A percentile compares a stretch with the other conserved stretches of the same genome.
Evolutionary conservation across 2,888 invertebrate species (phyloP).

Genomic region (Cheilosia vulpina): DNA sequence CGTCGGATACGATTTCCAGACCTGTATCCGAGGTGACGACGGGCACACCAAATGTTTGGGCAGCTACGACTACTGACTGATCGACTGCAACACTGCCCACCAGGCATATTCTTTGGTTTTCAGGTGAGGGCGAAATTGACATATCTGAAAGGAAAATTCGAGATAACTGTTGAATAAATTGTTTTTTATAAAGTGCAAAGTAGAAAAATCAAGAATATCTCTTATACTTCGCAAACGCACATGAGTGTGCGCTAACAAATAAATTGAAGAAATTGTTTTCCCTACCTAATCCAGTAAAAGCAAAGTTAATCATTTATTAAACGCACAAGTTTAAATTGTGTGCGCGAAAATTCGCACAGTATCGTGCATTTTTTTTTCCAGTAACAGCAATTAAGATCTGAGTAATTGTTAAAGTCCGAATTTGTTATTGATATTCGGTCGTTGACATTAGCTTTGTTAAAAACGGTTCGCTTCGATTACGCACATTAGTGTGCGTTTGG

Average conservation of each 20-base stretch:
- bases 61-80: conserved; percentile 85
- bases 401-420: too few species aligned
- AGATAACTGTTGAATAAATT: background rate
- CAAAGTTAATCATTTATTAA: too few species aligned
- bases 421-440: too few species aligned
- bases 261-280: too few species aligned
- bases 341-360: too few species aligned
- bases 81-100: conserved; percentile 86
- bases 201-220: background rate
- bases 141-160: conserved; percentile 75
- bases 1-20: conserved; percentile 85
- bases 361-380: too few species aligned
- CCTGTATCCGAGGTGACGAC: conserved; percentile 87
- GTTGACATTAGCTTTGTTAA: too few species aligned
- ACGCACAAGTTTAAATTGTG: too few species aligned
- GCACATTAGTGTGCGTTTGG: background rate
- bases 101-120: conserved; percentile 87
- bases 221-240: background rate
- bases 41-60: conserved; percentile 87
- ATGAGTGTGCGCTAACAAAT: background rate
- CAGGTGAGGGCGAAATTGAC: conserved; percentile 82
- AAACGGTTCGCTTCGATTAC: background rate
- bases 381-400: too few species aligned
- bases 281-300: too few species aligned
- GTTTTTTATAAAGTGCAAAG: too few species aligned